Percentiles rank a stretch among this genome's conserved stretches.
Evolutionary conservation across 2,797 vertebrate species (phyloP).

Genomic region (Tarsius wallacei): DNA sequence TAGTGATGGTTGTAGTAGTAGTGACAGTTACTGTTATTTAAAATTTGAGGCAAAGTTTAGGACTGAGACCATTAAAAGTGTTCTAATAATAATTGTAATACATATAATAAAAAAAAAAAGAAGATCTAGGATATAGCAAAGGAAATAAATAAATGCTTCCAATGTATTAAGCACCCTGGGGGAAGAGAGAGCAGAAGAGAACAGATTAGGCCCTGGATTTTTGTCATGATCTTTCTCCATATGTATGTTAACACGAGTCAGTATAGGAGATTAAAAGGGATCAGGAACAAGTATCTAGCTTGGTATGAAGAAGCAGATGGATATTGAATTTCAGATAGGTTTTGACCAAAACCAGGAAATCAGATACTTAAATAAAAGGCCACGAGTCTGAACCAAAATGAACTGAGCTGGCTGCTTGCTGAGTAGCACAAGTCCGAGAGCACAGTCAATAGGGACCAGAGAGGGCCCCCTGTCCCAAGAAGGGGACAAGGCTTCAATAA

Average conservation of each 20-base stretch:
- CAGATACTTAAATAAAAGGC: not conserved
- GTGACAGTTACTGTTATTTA: not conserved
- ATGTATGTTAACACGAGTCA: not conserved
- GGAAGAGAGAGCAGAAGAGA: not conserved
- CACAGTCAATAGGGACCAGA: not conserved
- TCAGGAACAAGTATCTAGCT: not conserved
- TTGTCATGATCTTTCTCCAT: not conserved
- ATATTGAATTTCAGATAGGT: not conserved
- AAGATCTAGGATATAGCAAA: not conserved
- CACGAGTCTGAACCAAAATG: not conserved
- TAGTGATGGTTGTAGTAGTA: not conserved
- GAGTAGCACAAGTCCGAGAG: not conserved
- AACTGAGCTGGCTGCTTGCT: not conserved
- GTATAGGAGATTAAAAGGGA: not conserved
- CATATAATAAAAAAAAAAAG: not conserved
- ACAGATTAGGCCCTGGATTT: not conserved
- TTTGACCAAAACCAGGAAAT: constrained; percentile 20
- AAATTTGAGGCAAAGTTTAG: not conserved
- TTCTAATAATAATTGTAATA: not conserved
- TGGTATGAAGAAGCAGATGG: not conserved
- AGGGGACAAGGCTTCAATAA: not conserved
- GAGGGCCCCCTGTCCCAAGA: not conserved
- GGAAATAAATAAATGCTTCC: not conserved
- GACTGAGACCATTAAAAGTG: not conserved
- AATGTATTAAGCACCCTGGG: not conserved